Conservation (phyloP, 2,113 vertebrate species). For the Notarius quadriscutis region DNA sequence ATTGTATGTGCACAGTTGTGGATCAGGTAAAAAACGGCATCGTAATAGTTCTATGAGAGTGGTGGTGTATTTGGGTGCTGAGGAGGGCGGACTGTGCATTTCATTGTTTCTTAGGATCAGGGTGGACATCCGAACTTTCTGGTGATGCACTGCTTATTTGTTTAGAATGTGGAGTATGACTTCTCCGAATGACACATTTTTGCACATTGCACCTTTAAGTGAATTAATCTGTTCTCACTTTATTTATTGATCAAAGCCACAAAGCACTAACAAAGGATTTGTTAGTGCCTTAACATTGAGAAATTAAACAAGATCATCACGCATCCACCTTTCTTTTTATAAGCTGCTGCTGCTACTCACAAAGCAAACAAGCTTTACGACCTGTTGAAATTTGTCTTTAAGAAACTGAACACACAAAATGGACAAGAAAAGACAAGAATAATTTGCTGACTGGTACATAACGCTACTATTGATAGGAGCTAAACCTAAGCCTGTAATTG, state of each 20-base stretch:
- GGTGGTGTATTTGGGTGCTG: too few species aligned
- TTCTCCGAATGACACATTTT: too few species aligned
- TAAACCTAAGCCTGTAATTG: neutral
- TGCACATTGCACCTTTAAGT: neutral
- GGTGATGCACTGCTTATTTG: too few species aligned
- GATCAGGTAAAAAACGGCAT: too few species aligned
- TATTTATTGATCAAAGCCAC: neutral
- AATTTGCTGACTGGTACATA: neutral
- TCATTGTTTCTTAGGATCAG: too few species aligned
- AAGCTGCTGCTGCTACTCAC: neutral
- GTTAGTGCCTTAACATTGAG: neutral
- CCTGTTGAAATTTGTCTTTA: neutral
- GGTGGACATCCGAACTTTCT: too few species aligned
- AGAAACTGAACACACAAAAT: neutral
- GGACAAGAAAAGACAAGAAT: neutral
- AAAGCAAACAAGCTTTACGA: neutral
- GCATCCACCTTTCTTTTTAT: neutral
- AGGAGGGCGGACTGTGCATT: too few species aligned
- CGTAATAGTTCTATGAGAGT: too few species aligned
- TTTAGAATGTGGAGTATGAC: too few species aligned
- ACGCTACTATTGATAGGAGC: neutral
- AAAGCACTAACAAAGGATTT: neutral
- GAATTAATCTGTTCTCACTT: neutral
- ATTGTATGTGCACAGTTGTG: too few species aligned
- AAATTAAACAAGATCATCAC: neutral